Conservation (phyloP, 2,888 invertebrate genomes). For the Dryadula phaetusa region DNA sequence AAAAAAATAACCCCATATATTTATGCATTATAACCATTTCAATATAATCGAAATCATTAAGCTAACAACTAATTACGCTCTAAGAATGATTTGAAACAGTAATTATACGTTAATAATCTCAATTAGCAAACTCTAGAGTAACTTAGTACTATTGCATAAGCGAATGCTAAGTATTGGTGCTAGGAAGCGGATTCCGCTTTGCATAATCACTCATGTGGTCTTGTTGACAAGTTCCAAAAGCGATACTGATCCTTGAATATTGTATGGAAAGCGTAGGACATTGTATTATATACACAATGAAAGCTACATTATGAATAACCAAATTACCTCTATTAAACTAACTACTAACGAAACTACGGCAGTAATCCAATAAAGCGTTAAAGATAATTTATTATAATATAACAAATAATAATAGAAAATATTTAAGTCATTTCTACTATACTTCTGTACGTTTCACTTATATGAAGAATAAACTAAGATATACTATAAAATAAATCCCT, state of each 20-base stretch:
- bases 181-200: conserved; percentile 11
- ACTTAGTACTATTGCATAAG: conserved; percentile 9
- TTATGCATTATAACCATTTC: too few relatives aligned
- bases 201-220: conserved; percentile 22
- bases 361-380: background rate
- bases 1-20: too few relatives aligned
- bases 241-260: conserved; percentile 21
- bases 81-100: background rate
- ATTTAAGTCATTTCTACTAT: too few relatives aligned
- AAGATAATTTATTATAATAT: background rate
- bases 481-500: too few relatives aligned
- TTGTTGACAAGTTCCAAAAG: conserved; percentile 22
- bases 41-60: background rate
- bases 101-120: conserved; percentile 4
- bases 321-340: background rate
- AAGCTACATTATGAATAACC: background rate
- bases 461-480: too few relatives aligned
- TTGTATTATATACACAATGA: background rate
- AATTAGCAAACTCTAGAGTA: conserved; percentile 10
- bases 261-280: background rate
- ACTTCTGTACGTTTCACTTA: too few relatives aligned
- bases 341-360: background rate
- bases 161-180: conserved; percentile 19
- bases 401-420: background rate
- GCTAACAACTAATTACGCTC: background rate